A percentile compares a stretch with the other conserved stretches of the same genome.
These are phyloP conservation scores for Griposia aprilina DNA, from an alignment of 2,888 invertebrate genomes.

Conservation along the genomic window DNA sequence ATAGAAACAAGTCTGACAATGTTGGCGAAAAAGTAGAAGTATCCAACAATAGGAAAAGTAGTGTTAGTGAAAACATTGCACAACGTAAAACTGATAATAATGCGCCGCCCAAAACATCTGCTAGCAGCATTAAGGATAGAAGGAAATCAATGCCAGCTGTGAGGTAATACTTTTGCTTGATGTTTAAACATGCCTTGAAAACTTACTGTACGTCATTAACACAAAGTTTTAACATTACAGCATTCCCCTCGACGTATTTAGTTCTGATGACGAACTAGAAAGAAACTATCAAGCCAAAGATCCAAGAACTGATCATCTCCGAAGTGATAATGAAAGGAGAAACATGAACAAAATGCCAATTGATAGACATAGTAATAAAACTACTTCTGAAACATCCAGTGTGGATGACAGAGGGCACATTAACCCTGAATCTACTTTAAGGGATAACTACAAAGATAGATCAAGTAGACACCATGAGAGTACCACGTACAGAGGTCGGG, in stretches of 20 bases:
- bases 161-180: constrained; percentile 69
- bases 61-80: constrained; percentile 41
- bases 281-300: constrained; percentile 54
- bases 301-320: constrained; percentile 51
- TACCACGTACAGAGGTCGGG: constrained; percentile 69
- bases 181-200: constrained; percentile 6
- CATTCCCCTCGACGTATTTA: constrained; percentile 65
- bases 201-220: background rate
- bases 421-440: constrained; percentile 60
- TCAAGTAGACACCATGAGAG: constrained; percentile 64
- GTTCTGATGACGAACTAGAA: constrained; percentile 79
- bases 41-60: constrained; percentile 32
- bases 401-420: constrained; percentile 68
- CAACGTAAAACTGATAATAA: constrained; percentile 41
- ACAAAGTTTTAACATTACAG: constrained; percentile 58
- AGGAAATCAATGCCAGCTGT: constrained; percentile 79
- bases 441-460: constrained; percentile 36
- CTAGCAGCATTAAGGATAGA: constrained; percentile 72
- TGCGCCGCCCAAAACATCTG: constrained; percentile 33
- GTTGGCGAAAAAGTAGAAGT: constrained; percentile 24
- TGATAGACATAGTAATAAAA: constrained; percentile 66
- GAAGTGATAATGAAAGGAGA: constrained; percentile 53
- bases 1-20: constrained; percentile 26
- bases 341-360: constrained; percentile 59
- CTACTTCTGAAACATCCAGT: constrained; percentile 68